Conservation (phyloP, 2,797 vertebrate genomes). For the Microctenopoma lineatum region DNA sequence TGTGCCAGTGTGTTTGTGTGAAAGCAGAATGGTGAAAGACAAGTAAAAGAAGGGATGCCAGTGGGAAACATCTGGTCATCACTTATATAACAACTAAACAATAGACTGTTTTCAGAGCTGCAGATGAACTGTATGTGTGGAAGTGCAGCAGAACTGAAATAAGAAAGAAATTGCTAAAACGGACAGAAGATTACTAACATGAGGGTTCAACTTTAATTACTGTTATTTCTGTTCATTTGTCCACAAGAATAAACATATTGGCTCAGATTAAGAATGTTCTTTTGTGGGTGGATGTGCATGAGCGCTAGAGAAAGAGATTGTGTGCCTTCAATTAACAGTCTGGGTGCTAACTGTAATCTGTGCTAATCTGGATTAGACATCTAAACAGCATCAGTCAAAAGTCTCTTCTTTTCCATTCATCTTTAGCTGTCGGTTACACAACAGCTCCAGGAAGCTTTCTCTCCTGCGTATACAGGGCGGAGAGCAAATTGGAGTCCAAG, state of each 20-base stretch:
- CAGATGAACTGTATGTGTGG: conserved; percentile 17
- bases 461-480: conserved; percentile 15
- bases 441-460: conserved; percentile 45
- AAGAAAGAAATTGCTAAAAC: neutral
- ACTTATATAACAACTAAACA: conserved; percentile 69
- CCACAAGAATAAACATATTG: neutral
- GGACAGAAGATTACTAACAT: neutral
- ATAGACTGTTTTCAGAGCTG: conserved; percentile 57
- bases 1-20: conserved; percentile 13
- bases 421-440: conserved; percentile 60
- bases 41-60: conserved; percentile 47
- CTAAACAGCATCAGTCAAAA: conserved; percentile 54
- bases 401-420: conserved; percentile 56
- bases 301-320: conserved; percentile 34
- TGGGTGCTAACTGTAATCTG: conserved; percentile 60
- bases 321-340: conserved; percentile 50
- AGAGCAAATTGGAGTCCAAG: conserved; percentile 23
- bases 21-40: conserved; percentile 44
- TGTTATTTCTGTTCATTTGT: neutral
- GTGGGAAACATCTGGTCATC: conserved; percentile 76
- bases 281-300: conserved; percentile 8
- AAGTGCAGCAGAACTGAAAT: conserved; percentile 11
- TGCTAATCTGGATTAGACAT: conserved; percentile 78
- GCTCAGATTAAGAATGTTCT: neutral
- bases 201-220: neutral